Evolutionary conservation across 2,113 vertebrate species (phyloP).

Genomic region (Rattus rattus): DNA sequence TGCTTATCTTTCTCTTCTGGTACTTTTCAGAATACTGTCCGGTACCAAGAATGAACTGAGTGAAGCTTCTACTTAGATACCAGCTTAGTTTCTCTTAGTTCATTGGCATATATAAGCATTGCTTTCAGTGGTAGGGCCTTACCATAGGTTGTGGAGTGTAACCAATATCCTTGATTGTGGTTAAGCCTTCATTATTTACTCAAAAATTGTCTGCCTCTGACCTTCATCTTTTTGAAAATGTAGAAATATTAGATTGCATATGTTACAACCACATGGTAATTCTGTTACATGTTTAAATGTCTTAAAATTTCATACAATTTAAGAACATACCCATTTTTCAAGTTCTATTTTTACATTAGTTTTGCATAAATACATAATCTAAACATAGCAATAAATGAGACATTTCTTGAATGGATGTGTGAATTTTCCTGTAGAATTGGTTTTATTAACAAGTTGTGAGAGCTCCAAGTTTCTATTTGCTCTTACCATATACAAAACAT

Average conservation of each 20-base stretch:
- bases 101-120: background rate
- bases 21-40: too few species aligned
- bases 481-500: slow-evolving; percentile 61
- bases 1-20: background rate
- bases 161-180: background rate
- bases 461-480: slow-evolving; percentile 21
- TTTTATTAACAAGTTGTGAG: background rate
- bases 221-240: background rate
- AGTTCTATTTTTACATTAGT: background rate
- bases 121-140: background rate
- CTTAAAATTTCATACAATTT: background rate
- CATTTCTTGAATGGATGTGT: slow-evolving; percentile 6
- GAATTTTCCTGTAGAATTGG: background rate
- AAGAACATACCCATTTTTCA: background rate
- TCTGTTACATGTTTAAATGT: background rate
- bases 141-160: background rate
- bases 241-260: background rate
- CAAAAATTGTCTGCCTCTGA: background rate
- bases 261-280: background rate
- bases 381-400: background rate
- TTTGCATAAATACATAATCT: background rate
- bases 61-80: background rate
- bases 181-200: background rate
- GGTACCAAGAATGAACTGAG: background rate
- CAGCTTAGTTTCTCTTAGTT: background rate